Conservation (phyloP, 2,888 invertebrate genomes). For the Agriopis marginaria region DNA sequence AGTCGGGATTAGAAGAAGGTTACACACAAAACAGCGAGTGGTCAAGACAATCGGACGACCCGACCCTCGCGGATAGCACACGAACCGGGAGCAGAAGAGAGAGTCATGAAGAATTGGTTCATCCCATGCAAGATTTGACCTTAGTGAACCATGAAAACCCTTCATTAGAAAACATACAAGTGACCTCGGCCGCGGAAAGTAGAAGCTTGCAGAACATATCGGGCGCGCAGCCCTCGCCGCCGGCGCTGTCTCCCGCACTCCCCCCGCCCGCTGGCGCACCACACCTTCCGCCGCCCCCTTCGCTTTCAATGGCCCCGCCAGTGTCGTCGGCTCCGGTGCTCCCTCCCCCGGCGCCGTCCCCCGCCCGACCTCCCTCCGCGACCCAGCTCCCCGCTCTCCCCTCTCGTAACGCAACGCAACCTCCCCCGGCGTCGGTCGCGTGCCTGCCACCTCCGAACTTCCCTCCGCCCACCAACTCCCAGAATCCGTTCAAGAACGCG, state of each 20-base stretch:
- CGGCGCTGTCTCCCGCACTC: constrained; percentile 52
- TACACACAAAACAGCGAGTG: constrained; percentile 67
- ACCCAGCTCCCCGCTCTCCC: background rate
- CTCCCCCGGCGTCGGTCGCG: constrained; percentile 37
- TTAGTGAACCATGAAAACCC: constrained; percentile 66
- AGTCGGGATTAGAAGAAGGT: constrained; percentile 62
- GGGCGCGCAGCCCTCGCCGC: constrained; percentile 51
- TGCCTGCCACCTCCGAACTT: constrained; percentile 59
- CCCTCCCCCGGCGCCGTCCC: constrained; percentile 21
- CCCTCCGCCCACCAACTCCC: constrained; percentile 59
- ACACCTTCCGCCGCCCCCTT: constrained; percentile 19
- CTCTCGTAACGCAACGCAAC: constrained; percentile 31
- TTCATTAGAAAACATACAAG: constrained; percentile 49
- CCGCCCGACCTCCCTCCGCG: constrained; percentile 31
- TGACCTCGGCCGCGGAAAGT: constrained; percentile 42
- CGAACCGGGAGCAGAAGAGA: constrained; percentile 58
- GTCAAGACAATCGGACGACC: constrained; percentile 64
- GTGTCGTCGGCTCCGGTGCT: background rate
- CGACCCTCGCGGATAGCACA: constrained; percentile 54
- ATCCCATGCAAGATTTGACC: constrained; percentile 72
- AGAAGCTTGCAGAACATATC: constrained; percentile 42
- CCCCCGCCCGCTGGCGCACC: constrained; percentile 42
- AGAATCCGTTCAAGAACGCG: constrained; percentile 80
- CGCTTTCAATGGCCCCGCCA: constrained; percentile 25
- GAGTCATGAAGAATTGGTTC: constrained; percentile 68